Evolutionary conservation across 2,113 vertebrate species (phyloP), one percentile per base, ranked within the genome.

Genomic region (Cyanoramphus novaezelandiae): DNA sequence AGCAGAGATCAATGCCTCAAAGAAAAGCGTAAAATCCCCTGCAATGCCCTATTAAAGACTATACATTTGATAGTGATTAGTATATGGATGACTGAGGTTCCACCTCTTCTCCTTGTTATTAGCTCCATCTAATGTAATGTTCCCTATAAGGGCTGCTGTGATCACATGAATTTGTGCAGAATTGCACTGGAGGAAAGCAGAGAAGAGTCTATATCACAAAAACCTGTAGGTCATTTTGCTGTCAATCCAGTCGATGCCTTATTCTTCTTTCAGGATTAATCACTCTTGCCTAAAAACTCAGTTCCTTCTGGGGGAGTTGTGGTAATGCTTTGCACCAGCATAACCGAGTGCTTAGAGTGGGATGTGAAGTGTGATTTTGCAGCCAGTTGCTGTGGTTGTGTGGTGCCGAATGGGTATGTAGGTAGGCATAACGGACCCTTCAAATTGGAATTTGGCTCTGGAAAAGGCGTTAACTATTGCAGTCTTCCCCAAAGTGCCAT

Each of bases 391-490:
- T 53, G 47, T 19, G 44, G 62, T 33, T 59, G 5, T 3, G 3
- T 85, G 76, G 52, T 63, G 52, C 39, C 0, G 60, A 80, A 85
- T 39, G 67, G 23, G 5, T 74, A 47, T 75, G 46, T 13, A 80
- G 85, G 59, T 64, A 91, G 67, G 82, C 47, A 82, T 76, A 83
- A 94, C 0, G 11, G 64, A 90, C 47, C 18, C 64, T 85, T 90
- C 44, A 89, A 78, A 87, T 59, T 78, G 52, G 71, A 93, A 95
- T 94, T 90, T 90, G 88, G 93, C 89, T 93, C 67, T 89, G 77
- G 59, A 60, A 94, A 81, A 74, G 43, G 28, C 0, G 0, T 27
- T 68, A 87, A 46, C 55, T 91, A 19, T 46, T 83, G 67, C 69
- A 94, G 41, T 24, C 72, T 92, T 90, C 88, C 93, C 95, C 63